Base-by-base conservation (phyloP, 2,888 invertebrate species). In the Trissolcus brochymenae region DNA sequence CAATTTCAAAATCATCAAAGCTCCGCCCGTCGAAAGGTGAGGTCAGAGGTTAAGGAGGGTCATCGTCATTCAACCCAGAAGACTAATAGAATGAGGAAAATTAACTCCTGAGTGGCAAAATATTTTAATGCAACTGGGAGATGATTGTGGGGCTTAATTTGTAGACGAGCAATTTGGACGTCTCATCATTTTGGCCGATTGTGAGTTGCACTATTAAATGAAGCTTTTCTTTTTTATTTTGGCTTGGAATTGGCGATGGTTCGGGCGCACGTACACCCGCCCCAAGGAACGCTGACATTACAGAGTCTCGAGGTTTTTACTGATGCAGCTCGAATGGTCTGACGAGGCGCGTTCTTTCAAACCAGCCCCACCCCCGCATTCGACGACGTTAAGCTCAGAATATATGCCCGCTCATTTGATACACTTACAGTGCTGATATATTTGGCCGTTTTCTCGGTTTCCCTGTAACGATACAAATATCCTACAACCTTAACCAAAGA, bases 301-400 rank as follows among this genome's bases (percentile, higher is more conserved):
- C 73, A 72, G 67, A 65, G 29, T 29, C 25, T 25, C 46, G 55
- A 57, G 40, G 13, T 49, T 71, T 72, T 72, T 60, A 43, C 56
- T 29, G 29, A 29, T 57, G 17, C 54, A 79, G 50, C 64, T 74
- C 70, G 76, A 82, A 80, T 79, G 74, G 79, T 79, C 81, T 76
- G 79, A 74, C 67, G 73, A 70, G 75, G 78, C 76, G 29, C 29
- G 29, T 29, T 29, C 29, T 29, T 82, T 79, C 74, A 66, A 66
- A 75, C 19, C 72, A 65, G 61, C 64, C 57, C 66, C 62, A 66
- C 81, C 76, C 75, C 64, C 74, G 66, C 65, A 66, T 73, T 60
- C 53, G 73, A 66, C 80, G 49, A 50, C 19, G 43, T 41, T 59
- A 70, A 71, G 76, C 70, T 53, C 53, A n/a, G 54, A 75, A 75